These are phyloP conservation scores for Proisotoma minuta DNA, from an alignment of 2,888 invertebrate genomes.

Conservation along the genomic window DNA sequence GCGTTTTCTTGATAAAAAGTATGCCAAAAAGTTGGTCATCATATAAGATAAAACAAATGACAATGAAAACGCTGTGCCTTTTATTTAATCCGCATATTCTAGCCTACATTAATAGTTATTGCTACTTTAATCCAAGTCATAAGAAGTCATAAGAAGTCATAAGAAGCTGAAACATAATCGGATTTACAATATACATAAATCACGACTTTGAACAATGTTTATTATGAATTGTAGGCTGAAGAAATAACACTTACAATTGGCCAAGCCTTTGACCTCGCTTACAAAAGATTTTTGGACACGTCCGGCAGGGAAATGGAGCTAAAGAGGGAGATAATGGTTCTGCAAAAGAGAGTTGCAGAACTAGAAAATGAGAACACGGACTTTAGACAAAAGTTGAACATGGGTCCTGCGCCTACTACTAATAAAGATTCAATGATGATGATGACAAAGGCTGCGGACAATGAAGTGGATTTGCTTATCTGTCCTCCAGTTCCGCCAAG, in stretches of 20 bases:
- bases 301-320: conserved; percentile 83
- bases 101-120: too few relatives aligned
- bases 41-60: too few relatives aligned
- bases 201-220: too few relatives aligned
- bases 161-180: too few relatives aligned
- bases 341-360: conserved; percentile 81
- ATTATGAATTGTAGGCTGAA: conserved; percentile 69
- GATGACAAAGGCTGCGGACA: conserved; percentile 23
- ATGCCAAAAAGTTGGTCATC: too few relatives aligned
- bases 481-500: conserved; percentile 46
- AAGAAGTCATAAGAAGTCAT: too few relatives aligned
- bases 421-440: neutral
- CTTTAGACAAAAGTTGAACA: conserved; percentile 72
- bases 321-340: conserved; percentile 67
- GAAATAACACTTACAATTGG: conserved; percentile 97
- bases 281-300: conserved; percentile 84
- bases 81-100: too few relatives aligned
- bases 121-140: too few relatives aligned
- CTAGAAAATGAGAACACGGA: conserved; percentile 79
- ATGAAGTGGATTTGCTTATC: conserved; percentile 35
- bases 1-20: too few relatives aligned
- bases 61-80: too few relatives aligned
- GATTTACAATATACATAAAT: too few relatives aligned
- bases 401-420: conserved; percentile 27
- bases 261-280: conserved; percentile 96